Conservation (phyloP, 1,140 invertebrate species). For the Drosophila azteca region DNA sequence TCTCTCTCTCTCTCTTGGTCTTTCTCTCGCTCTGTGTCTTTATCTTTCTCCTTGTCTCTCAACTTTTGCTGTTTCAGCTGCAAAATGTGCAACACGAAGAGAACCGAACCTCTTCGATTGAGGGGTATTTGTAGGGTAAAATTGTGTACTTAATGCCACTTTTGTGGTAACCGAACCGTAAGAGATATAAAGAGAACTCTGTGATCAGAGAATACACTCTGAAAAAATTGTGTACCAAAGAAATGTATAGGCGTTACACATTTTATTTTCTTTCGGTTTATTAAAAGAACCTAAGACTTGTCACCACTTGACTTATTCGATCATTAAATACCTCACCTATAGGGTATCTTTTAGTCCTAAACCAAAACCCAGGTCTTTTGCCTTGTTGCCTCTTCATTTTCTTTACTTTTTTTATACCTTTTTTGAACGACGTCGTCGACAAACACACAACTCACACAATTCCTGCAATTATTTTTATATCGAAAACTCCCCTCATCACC, state of each 20-base stretch:
- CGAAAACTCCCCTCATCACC: constrained; percentile 59
- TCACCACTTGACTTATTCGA: too few relatives aligned
- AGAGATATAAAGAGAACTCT: too few relatives aligned
- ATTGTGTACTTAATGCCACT: too few relatives aligned
- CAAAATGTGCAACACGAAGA: constrained; percentile 66
- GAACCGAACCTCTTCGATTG: constrained; percentile 5
- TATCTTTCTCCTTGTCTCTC: constrained; percentile 2
- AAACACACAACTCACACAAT: constrained; percentile 66
- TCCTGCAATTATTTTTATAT: constrained; percentile 82
- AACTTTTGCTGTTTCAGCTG: constrained; percentile 73
- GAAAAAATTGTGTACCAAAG: too few relatives aligned
- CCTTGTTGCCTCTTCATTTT: constrained; percentile 32
- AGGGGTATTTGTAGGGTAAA: too few relatives aligned
- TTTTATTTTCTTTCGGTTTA: too few relatives aligned
- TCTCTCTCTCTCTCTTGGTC: neutral
- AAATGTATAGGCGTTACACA: too few relatives aligned
- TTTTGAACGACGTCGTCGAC: constrained; percentile 50
- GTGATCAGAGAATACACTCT: too few relatives aligned
- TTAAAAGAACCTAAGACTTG: too few relatives aligned
- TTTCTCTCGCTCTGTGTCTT: neutral
- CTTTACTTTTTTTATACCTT: constrained; percentile 19
- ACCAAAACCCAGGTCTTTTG: constrained; percentile 24
- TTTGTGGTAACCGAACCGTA: too few relatives aligned
- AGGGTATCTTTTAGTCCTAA: too few relatives aligned
- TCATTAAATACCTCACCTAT: too few relatives aligned